Conservation (phyloP, 2,888 invertebrate genomes). For the Hydropsyche betteni region DNA sequence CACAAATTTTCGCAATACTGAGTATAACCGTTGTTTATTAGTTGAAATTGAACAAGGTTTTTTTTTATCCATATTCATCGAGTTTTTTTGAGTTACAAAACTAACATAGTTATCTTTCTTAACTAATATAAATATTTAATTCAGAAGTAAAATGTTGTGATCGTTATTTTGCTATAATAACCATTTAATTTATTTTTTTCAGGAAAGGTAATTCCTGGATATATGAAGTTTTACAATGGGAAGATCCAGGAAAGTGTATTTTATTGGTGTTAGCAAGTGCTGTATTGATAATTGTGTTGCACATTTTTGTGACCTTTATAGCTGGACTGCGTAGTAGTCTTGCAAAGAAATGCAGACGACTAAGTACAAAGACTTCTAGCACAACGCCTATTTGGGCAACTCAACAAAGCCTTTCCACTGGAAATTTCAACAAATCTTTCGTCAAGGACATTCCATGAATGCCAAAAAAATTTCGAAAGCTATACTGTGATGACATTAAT, state of each 20-base stretch:
- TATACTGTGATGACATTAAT: constrained; percentile 1
- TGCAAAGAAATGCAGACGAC: constrained; percentile 56
- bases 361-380: constrained; percentile 55
- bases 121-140: no score
- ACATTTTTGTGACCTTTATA: constrained; percentile 67
- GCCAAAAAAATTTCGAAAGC: neutral
- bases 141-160: no score
- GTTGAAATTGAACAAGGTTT: no score
- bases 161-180: neutral
- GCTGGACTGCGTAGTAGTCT: constrained; percentile 61
- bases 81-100: no score
- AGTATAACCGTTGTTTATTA: no score
- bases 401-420: constrained; percentile 19
- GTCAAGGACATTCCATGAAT: constrained; percentile 25
- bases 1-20: no score
- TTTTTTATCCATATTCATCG: no score
- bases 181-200: constrained; percentile 11
- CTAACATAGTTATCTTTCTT: no score
- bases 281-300: constrained; percentile 68
- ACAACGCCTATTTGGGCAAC: neutral
- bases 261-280: constrained; percentile 69
- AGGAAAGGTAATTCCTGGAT: constrained; percentile 67
- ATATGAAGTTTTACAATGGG: constrained; percentile 83
- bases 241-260: constrained; percentile 68
- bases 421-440: constrained; percentile 45